Conservation (phyloP, 2,113 vertebrate species). For the Gulo gulo region DNA sequence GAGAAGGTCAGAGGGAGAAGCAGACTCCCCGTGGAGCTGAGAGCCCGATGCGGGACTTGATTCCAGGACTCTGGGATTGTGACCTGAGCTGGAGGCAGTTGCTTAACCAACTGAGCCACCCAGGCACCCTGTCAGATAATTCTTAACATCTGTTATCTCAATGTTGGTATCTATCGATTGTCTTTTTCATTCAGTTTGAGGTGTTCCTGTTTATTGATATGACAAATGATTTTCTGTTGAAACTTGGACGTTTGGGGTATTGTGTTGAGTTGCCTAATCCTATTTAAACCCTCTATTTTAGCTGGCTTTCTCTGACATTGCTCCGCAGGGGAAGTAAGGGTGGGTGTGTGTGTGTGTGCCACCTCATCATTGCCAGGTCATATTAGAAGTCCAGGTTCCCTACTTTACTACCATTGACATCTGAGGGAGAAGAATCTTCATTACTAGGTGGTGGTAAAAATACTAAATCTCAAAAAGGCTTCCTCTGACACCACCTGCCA, state of each 20-base stretch:
- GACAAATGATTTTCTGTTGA: neutral
- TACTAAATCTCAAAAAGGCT: neutral
- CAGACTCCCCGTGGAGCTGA: too few relatives aligned
- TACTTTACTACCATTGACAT: neutral
- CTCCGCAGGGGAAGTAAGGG: neutral
- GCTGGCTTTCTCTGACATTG: neutral
- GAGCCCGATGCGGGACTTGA: too few relatives aligned
- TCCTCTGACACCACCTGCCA: neutral
- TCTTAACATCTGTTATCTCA: neutral
- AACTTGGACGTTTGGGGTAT: neutral
- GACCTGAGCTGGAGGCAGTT: too few relatives aligned
- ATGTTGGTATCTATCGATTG: neutral
- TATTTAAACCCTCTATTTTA: neutral
- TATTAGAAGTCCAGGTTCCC: neutral
- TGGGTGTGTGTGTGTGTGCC: rapidly evolving
- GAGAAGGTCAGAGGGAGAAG: too few relatives aligned
- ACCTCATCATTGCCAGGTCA: neutral
- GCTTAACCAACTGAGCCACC: too few relatives aligned
- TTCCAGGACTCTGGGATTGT: too few relatives aligned
- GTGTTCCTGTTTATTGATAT: neutral
- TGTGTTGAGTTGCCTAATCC: neutral
- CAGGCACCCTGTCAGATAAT: neutral
- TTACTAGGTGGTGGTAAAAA: neutral
- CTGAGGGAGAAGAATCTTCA: neutral
- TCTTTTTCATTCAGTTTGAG: neutral